Conservation (phyloP, 2,113 vertebrate species). For the Proteles cristata region DNA sequence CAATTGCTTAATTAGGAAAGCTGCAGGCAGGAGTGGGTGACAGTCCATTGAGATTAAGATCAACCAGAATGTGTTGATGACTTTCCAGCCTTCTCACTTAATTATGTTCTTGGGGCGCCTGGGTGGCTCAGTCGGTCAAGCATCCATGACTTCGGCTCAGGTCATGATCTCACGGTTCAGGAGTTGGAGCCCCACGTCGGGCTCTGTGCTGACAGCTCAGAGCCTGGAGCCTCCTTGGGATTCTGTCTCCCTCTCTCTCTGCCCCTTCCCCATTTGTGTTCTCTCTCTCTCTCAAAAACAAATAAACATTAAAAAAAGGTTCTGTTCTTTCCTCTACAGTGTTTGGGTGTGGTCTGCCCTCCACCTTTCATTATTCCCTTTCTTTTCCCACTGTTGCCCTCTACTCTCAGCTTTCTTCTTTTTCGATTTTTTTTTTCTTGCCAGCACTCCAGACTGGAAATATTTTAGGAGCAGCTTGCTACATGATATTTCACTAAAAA, state of each 20-base stretch:
- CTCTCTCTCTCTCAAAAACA: too few relatives aligned
- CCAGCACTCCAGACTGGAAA: conserved; percentile 47
- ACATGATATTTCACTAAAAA: conserved; percentile 76
- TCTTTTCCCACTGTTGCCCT: neutral
- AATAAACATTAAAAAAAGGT: neutral
- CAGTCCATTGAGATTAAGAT: neutral
- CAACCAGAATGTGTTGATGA: neutral
- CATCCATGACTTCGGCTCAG: too few relatives aligned
- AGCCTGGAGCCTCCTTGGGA: too few relatives aligned
- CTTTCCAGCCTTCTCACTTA: neutral
- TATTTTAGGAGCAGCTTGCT: conserved; percentile 76
- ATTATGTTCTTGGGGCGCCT: neutral
- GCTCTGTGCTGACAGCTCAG: too few relatives aligned
- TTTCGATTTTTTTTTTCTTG: conserved; percentile 47
- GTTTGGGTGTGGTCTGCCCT: neutral
- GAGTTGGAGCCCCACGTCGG: too few relatives aligned
- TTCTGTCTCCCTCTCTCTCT: too few relatives aligned
- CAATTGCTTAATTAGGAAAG: neutral
- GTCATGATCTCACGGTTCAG: too few relatives aligned
- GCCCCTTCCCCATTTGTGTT: too few relatives aligned
- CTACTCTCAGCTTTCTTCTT: conserved; percentile 4
- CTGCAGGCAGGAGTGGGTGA: neutral
- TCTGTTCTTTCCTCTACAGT: neutral
- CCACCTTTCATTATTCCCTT: neutral
- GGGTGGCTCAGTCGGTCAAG: too few relatives aligned